A percentile compares a stretch with the other conserved stretches of the same genome.
These are phyloP conservation scores for Sthenelais limicola DNA, from an alignment of 2,888 invertebrate genomes.

Conservation along the genomic window DNA sequence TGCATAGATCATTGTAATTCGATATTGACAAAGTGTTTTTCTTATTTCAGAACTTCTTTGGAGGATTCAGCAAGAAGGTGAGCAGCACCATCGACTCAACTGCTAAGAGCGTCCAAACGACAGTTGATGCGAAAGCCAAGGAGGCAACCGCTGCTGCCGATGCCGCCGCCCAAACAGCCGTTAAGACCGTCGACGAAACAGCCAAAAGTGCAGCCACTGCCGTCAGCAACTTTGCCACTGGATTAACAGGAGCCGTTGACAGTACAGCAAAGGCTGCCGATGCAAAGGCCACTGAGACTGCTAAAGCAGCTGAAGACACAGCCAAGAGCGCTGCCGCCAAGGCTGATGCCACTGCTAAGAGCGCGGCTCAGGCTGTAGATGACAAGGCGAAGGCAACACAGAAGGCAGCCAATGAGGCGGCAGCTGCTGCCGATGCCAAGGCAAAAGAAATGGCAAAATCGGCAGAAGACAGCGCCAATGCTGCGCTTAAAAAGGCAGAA, in stretches of 20 bases:
- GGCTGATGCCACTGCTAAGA: not conserved
- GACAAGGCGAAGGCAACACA: not conserved
- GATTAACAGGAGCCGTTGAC: not conserved
- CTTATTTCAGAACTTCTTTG: no score
- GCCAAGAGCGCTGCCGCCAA: slow-evolving; percentile 4
- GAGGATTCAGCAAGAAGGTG: slow-evolving; percentile 14
- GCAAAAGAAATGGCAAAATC: not conserved
- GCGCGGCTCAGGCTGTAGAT: slow-evolving; percentile 5
- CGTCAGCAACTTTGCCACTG: slow-evolving; percentile 20
- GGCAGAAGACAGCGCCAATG: not conserved
- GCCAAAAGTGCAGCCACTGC: slow-evolving; percentile 5
- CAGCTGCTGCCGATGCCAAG: slow-evolving; percentile 2
- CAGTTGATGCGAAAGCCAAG: slow-evolving; percentile 17
- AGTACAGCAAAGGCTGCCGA: not conserved
- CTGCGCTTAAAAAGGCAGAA: not conserved
- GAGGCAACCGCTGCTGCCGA: slow-evolving; percentile 30
- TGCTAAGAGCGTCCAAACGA: slow-evolving; percentile 1
- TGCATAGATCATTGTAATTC: no score
- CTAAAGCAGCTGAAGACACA: not conserved
- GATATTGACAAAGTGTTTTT: no score
- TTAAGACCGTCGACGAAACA: slow-evolving; percentile 21
- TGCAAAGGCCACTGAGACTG: not conserved
- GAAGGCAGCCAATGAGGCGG: no score
- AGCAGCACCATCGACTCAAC: not conserved
- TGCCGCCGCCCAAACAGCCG: slow-evolving; percentile 8